Conservation (phyloP, 2,797 vertebrate genomes). For the Pachyuromys duprasi region DNA sequence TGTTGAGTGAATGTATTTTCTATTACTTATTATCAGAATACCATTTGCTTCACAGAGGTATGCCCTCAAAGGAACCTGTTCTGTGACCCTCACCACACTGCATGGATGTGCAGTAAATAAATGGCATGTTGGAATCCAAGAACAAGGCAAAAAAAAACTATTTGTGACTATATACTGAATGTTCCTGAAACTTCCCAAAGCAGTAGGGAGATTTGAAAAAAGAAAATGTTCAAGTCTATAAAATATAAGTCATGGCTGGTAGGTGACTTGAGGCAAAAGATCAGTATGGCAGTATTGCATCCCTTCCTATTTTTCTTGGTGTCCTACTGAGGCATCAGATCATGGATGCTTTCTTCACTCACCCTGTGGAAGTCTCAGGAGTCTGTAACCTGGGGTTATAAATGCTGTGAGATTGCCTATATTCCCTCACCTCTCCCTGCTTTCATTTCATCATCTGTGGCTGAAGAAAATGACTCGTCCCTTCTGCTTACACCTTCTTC, state of each 20-base stretch:
- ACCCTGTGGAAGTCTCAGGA: background rate
- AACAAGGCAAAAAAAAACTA: background rate
- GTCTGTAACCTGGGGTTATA: background rate
- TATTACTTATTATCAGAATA: background rate
- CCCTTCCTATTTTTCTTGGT: background rate
- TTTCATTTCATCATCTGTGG: background rate
- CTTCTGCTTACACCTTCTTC: background rate
- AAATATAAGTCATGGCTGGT: background rate
- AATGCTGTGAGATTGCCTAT: background rate
- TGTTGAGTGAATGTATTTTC: background rate
- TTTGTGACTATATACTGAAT: background rate
- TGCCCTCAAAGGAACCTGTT: background rate
- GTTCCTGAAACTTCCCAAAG: background rate
- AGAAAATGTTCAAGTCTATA: background rate
- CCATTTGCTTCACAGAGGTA: background rate
- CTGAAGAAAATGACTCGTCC: background rate
- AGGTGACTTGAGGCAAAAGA: background rate
- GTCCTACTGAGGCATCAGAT: background rate
- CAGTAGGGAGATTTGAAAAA: background rate
- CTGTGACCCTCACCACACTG: no score
- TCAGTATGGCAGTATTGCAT: background rate
- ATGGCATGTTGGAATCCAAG: background rate
- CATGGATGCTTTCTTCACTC: background rate
- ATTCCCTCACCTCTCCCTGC: background rate
- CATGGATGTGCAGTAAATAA: background rate